Conservation (phyloP, 1,140 invertebrate genomes). For the Aphaenogaster floridana region DNA sequence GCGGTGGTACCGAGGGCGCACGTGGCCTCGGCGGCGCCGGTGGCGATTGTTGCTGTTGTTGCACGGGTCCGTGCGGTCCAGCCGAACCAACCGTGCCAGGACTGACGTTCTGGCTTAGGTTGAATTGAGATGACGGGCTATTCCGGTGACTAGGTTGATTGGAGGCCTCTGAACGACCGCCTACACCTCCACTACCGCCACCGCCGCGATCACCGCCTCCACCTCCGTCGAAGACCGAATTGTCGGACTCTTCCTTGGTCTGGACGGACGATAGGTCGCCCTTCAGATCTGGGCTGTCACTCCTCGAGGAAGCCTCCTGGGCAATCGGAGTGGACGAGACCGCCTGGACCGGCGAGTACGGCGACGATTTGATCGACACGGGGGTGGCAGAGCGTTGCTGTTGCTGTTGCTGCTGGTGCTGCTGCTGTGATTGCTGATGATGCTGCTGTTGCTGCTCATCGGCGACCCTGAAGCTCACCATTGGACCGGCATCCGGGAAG, state of each 20-base stretch:
- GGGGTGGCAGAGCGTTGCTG: conserved; percentile 75
- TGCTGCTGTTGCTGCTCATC: conserved; percentile 80
- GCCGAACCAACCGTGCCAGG: conserved; percentile 81
- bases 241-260: conserved; percentile 86
- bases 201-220: conserved; percentile 78
- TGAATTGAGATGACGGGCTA: conserved; percentile 85
- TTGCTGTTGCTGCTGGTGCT: conserved; percentile 78
- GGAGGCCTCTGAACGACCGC: conserved; percentile 77
- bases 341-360: conserved; percentile 82
- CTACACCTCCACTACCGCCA: conserved; percentile 77
- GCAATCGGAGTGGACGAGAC: conserved; percentile 83
- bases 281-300: conserved; percentile 82
- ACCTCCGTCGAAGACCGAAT: conserved; percentile 87
- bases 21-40: conserved; percentile 84
- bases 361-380: conserved; percentile 83
- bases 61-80: conserved; percentile 65
- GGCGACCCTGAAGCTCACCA: conserved; percentile 78
- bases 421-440: conserved; percentile 68
- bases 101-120: conserved; percentile 80
- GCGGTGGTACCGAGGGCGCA: conserved; percentile 85
- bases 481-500: conserved; percentile 80
- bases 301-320: conserved; percentile 82
- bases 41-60: conserved; percentile 81
- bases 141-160: conserved; percentile 81
- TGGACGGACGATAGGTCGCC: conserved; percentile 82